These are phyloP conservation scores for Centropus unirufus DNA, from an alignment of 2,113 vertebrate species.

Conservation along the genomic window DNA sequence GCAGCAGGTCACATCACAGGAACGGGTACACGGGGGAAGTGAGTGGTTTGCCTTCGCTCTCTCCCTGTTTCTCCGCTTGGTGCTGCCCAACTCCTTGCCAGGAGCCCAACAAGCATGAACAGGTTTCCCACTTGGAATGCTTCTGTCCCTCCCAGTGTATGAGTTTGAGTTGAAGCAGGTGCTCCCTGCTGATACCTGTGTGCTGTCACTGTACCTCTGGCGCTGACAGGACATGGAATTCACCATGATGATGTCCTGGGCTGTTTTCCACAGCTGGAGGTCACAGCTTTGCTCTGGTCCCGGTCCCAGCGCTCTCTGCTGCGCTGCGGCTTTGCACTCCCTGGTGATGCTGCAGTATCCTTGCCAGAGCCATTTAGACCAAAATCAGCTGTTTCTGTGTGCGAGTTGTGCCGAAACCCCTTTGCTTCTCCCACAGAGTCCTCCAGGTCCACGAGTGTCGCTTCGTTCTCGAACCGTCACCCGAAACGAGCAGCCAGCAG, in stretches of 20 bases:
- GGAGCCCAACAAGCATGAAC: not conserved
- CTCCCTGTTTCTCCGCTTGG: not conserved
- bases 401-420: not conserved
- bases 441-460: not conserved
- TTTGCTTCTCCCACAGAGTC: constrained; percentile 39
- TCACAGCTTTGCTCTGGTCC: not conserved
- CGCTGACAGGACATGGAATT: not conserved
- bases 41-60: not conserved
- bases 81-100: not conserved
- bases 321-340: not conserved
- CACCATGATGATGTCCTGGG: not conserved
- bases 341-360: not conserved
- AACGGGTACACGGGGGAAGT: not conserved
- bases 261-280: not conserved
- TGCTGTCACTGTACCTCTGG: not conserved
- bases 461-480: not conserved
- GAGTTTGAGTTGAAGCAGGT: not conserved
- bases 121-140: not conserved
- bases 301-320: too few relatives aligned
- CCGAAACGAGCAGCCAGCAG: rapidly evolving
- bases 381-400: rapidly evolving
- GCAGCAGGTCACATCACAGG: rapidly evolving
- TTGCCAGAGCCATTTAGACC: rapidly evolving
- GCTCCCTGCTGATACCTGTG: not conserved
- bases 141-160: not conserved